Evolutionary conservation across 1,140 invertebrate genomes (phyloP).

Genomic region (Dysdera silvatica): DNA sequence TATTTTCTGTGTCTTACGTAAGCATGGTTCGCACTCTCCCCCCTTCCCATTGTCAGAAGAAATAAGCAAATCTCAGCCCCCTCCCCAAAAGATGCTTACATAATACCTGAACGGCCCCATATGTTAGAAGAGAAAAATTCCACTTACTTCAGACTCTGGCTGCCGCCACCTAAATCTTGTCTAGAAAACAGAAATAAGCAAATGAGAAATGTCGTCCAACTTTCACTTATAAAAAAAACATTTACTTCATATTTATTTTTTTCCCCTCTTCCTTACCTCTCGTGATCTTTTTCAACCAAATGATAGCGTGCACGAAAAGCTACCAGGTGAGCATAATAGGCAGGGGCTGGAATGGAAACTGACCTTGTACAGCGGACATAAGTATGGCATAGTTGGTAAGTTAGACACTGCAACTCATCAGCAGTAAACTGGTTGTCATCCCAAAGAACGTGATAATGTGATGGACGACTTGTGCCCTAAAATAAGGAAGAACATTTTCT

Average conservation of each 20-base stretch:
- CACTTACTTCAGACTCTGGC: conserved; percentile 29
- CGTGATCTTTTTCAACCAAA: conserved; percentile 98
- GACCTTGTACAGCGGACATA: conserved; percentile 76
- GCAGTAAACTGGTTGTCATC: conserved; percentile 66
- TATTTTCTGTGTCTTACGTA: too few species aligned
- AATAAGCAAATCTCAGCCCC: too few species aligned
- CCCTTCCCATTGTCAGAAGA: too few species aligned
- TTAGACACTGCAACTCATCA: conserved; percentile 70
- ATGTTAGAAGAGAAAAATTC: too few species aligned
- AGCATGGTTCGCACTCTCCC: too few species aligned
- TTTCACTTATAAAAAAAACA: neutral
- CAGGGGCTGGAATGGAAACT: conserved; percentile 86
- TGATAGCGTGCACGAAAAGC: conserved; percentile 74
- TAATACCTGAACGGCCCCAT: too few species aligned
- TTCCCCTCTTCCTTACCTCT: conserved; percentile 50
- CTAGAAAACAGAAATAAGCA: conserved; percentile 26
- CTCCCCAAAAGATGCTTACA: too few species aligned
- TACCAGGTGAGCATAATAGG: conserved; percentile 89
- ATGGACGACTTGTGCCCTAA: conserved; percentile 76
- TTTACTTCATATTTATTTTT: neutral
- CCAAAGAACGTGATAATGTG: conserved; percentile 75
- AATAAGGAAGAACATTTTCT: conserved; percentile 39
- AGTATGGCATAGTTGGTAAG: conserved; percentile 80
- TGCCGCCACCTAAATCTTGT: conserved; percentile 30
- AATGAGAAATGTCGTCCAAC: neutral